A percentile compares a stretch with the other conserved stretches of the same genome.
phyloP scores from a whole-genome alignment of 2,113 vertebrate genomes.

The Myrmecophaga tridactyla region DNA sequence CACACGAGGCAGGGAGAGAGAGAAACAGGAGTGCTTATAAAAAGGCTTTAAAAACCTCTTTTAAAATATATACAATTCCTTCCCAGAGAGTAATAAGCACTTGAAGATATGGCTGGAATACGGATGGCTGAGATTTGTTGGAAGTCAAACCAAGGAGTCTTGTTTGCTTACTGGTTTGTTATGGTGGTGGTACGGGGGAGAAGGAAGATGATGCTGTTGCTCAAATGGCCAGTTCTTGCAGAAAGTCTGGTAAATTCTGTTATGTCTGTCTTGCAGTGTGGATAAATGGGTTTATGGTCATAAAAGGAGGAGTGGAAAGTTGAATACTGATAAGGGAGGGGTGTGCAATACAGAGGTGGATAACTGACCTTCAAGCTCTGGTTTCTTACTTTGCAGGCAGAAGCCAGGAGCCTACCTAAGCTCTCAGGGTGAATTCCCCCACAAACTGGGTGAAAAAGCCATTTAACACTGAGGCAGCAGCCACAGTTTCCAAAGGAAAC shows the following conservation, averaged over 20 bases:
- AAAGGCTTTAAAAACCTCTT: neutral
- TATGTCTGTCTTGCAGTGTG: neutral
- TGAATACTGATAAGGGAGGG: neutral
- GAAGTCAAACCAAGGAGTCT: neutral
- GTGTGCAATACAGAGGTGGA: neutral
- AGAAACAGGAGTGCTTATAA: neutral
- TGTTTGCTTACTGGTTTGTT: neutral
- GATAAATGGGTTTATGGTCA: neutral
- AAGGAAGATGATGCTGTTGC: neutral
- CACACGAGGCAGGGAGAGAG: too few relatives aligned
- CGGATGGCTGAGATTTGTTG: neutral
- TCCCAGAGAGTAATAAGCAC: neutral
- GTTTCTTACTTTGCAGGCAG: neutral
- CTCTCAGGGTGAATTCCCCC: neutral
- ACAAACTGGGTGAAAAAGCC: neutral
- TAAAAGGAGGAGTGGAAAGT: neutral
- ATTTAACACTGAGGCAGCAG: neutral
- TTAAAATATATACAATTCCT: neutral
- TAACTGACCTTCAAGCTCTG: neutral
- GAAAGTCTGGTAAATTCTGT: neutral
- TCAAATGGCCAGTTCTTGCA: neutral
- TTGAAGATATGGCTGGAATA: neutral
- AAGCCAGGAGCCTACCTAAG: neutral
- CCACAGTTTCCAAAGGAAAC: neutral
- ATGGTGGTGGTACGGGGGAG: neutral